A percentile compares a stretch with the other conserved stretches of the same genome.
These are phyloP conservation scores for Norana najaformis DNA, from an alignment of 2,888 invertebrate species.

Conservation along the genomic window DNA sequence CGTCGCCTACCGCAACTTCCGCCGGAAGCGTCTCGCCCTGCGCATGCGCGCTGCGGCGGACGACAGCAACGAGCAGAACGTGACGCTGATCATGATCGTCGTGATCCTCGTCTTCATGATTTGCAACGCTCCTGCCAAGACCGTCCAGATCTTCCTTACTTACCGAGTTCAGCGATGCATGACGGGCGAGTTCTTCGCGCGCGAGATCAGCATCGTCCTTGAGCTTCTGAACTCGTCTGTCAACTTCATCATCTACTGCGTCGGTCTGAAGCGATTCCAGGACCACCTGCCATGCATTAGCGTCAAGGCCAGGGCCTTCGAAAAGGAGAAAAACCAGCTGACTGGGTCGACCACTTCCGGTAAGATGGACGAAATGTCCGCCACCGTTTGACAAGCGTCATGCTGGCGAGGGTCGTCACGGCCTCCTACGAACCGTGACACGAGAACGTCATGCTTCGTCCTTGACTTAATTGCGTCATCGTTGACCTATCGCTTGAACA, in stretches of 20 bases:
- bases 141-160: conserved; percentile 31
- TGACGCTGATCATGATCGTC: conserved; percentile 41
- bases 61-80: conserved; percentile 35
- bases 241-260: conserved; percentile 40
- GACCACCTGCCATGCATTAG: conserved; percentile 24
- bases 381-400: background rate
- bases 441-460: background rate
- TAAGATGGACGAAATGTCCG: background rate
- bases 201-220: conserved; percentile 32
- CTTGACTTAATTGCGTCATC: background rate
- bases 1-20: conserved; percentile 28
- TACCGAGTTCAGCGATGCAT: conserved; percentile 32
- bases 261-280: conserved; percentile 35
- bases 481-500: background rate
- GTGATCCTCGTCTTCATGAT: conserved; percentile 37
- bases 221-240: conserved; percentile 39
- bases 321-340: background rate
- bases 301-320: background rate
- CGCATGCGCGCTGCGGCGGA: background rate
- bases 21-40: background rate
- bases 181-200: conserved; percentile 32
- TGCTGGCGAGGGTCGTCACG: background rate
- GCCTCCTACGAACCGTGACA: too few species aligned
- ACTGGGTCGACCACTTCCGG: conserved; percentile 14
- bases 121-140: conserved; percentile 37